Base-by-base conservation (phyloP, 2,888 invertebrate species). In the Lasioglossum morio region DNA sequence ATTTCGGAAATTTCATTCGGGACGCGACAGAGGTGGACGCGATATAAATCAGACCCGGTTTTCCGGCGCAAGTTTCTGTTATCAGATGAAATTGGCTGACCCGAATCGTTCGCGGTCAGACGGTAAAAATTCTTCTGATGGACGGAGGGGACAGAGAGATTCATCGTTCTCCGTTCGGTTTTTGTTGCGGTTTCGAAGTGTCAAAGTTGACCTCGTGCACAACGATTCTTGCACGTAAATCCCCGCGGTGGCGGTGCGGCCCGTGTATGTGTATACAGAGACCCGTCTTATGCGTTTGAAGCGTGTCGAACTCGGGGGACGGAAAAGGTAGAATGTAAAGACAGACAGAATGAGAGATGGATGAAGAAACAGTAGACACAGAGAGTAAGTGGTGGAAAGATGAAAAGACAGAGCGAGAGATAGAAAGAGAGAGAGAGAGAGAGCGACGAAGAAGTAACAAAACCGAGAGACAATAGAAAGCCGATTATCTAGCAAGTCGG, bases 121-220 rank as follows among this genome's bases (percentile, higher is more conserved):
- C 78, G 63, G 34, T 72, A 57, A 83, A 78, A 72, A 85, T 63
- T 66, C 34, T n/a, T 34, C 14, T 40, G 82, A 70, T 66, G 57
- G 78, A 77, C 37, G 63, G 79, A 43, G 57, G 27, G 30, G 63
- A 12, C n/a, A n/a, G 7, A 7, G 30, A 66, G 63, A 69, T 83
- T 57, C 69, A 76, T 85, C 46, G 72, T 1, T 27, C 5, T 60
- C 16, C 30, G 63, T 27, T 57, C 46, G 16, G 53, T 57, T 70
- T 63, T 53, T 60, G 46, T 40, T 37, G 40, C 66, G 73, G 30
- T 72, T 74, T 37, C 37, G 23, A 69, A 70, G 63, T n/a, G 57
- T 53, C 37, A 70, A 57, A 40, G 60, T 73, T 60, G 48, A 48
- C 40, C 69, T 4, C 30, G 72, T 37, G 34, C 34, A 27, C 63